Conservation (phyloP, 2,888 invertebrate species). For the Eilema depressum region DNA sequence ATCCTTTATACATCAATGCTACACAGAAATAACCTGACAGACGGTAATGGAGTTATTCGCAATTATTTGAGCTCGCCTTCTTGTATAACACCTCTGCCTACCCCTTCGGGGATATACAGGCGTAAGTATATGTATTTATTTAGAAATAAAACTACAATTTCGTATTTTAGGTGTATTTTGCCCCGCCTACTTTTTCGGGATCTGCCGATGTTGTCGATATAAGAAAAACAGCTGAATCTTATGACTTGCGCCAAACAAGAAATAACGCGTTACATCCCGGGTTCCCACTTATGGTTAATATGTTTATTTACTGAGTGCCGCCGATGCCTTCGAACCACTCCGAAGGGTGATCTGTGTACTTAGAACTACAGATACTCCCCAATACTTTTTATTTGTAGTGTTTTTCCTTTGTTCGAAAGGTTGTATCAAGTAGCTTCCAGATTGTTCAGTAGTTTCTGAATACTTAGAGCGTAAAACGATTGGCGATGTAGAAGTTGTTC, state of each 20-base stretch:
- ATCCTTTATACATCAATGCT: no score
- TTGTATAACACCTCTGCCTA: no score
- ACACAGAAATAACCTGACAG: background rate
- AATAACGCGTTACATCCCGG: slow-evolving; percentile 58
- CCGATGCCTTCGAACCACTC: slow-evolving; percentile 45
- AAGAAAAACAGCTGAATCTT: slow-evolving; percentile 19
- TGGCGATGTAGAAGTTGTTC: background rate
- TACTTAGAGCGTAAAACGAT: background rate
- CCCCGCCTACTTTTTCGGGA: no score
- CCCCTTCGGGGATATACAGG: no score
- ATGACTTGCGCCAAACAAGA: slow-evolving; percentile 37
- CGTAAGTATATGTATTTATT: no score
- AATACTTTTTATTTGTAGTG: slow-evolving; percentile 18
- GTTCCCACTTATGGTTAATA: slow-evolving; percentile 78
- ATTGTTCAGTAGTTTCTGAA: background rate
- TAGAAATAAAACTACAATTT: no score
- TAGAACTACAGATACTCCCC: slow-evolving; percentile 33
- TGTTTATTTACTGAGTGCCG: slow-evolving; percentile 76
- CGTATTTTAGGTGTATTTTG: no score
- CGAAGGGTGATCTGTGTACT: slow-evolving; percentile 52
- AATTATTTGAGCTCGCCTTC: no score
- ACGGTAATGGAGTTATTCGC: background rate
- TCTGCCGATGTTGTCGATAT: no score
- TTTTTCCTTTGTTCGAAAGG: slow-evolving; percentile 16
- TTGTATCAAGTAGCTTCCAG: slow-evolving; percentile 9